These are phyloP conservation scores for Jaculus jaculus DNA, from an alignment of 2,113 vertebrate species.

Conservation along the genomic window DNA sequence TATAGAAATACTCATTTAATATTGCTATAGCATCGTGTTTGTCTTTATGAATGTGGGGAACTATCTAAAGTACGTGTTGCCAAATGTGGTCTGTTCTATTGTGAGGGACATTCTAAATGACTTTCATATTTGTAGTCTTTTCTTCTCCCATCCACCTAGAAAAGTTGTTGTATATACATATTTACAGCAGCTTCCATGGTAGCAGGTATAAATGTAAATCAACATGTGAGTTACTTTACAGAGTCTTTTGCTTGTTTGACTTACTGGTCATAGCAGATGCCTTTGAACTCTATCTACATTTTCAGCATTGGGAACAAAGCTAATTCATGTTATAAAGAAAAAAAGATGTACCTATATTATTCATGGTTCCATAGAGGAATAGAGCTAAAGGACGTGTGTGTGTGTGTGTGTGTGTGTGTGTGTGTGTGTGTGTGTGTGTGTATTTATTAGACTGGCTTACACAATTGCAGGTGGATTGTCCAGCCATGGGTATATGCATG, in stretches of 20 bases:
- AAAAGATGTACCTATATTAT: too few relatives aligned
- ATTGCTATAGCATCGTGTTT: slow-evolving; percentile 63
- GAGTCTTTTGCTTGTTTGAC: slow-evolving; percentile 3
- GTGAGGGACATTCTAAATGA: slow-evolving; percentile 39
- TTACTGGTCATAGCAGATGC: slow-evolving; percentile 69
- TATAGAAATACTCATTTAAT: slow-evolving; percentile 66
- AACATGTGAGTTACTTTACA: slow-evolving; percentile 64
- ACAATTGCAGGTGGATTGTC: neutral
- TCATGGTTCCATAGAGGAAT: too few relatives aligned
- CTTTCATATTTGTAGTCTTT: slow-evolving; percentile 67
- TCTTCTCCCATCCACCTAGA: slow-evolving; percentile 60
- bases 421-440: too few relatives aligned
- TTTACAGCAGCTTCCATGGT: slow-evolving; percentile 58
- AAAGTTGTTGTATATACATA: slow-evolving; percentile 77
- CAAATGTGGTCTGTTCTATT: slow-evolving; percentile 11
- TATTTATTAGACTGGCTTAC: too few relatives aligned
- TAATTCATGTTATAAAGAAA: too few relatives aligned
- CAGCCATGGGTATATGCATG: too few relatives aligned
- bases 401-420: too few relatives aligned
- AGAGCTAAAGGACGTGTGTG: too few relatives aligned
- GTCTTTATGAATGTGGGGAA: slow-evolving; percentile 73
- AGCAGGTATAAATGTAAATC: slow-evolving; percentile 74
- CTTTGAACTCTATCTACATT: slow-evolving; percentile 39
- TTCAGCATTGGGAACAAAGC: too few relatives aligned
- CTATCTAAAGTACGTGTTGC: slow-evolving; percentile 64